Conservation (phyloP, 2,888 invertebrate species). For the Hemaris fuciformis region DNA sequence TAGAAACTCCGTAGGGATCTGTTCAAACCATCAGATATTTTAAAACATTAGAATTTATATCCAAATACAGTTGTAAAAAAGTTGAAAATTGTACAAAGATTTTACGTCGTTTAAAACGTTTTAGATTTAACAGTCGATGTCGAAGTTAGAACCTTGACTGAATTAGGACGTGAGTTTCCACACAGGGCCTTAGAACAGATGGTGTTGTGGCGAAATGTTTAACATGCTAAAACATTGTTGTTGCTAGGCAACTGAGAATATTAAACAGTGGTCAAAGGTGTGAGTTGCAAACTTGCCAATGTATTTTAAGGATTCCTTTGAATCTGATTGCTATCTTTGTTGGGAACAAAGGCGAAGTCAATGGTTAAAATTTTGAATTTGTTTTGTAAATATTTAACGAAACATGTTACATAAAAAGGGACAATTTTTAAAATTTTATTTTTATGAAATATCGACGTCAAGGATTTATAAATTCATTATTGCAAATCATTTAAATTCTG, state of each 20-base stretch:
- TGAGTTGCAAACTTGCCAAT: neutral
- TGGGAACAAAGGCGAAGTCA: neutral
- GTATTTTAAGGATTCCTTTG: neutral
- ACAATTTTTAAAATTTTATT: no score
- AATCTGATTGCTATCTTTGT: neutral
- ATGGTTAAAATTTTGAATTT: neutral
- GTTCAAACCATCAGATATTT: neutral
- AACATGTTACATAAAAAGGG: no score
- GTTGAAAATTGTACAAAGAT: constrained; percentile 21
- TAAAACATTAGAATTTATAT: neutral
- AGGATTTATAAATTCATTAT: no score
- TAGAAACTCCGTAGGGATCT: neutral
- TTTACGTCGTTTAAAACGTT: constrained; percentile 33
- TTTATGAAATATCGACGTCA: no score
- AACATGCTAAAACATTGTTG: constrained; percentile 43
- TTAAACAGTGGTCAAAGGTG: constrained; percentile 6
- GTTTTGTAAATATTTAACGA: neutral
- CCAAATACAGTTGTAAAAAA: constrained; percentile 12
- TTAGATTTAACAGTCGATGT: constrained; percentile 29
- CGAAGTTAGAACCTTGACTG: constrained; percentile 74
- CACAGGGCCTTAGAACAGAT: constrained; percentile 74
- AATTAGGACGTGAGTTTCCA: constrained; percentile 76
- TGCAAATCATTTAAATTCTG: no score
- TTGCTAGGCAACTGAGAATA: constrained; percentile 43
- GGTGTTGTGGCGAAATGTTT: constrained; percentile 60